These are phyloP conservation scores for Strigops habroptila DNA, from an alignment of 2,113 vertebrate species.

Conservation along the genomic window DNA sequence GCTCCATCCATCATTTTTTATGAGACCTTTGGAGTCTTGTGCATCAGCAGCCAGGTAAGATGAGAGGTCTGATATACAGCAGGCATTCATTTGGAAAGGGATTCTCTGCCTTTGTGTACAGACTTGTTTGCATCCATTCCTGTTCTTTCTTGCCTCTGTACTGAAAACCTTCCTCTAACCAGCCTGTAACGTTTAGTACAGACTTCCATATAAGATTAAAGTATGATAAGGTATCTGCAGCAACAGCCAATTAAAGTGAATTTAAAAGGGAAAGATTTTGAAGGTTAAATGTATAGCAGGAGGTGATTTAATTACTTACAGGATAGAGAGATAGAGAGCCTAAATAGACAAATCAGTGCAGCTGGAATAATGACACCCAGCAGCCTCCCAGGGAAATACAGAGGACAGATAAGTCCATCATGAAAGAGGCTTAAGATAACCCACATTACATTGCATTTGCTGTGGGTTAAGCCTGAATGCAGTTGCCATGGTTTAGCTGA, in stretches of 20 bases:
- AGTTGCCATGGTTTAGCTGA: background rate
- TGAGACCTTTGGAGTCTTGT: background rate
- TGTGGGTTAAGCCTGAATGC: background rate
- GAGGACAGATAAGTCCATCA: background rate
- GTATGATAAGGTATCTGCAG: background rate
- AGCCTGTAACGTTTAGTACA: background rate
- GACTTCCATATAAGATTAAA: background rate
- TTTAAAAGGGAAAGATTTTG: background rate
- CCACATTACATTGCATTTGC: background rate
- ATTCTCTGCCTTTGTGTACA: background rate
- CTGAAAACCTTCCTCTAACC: background rate
- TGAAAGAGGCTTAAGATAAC: constrained; percentile 31
- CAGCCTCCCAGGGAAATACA: background rate
- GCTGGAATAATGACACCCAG: background rate
- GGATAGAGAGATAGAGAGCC: background rate
- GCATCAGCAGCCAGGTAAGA: background rate
- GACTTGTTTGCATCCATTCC: background rate
- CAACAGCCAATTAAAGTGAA: background rate
- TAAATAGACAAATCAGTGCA: background rate
- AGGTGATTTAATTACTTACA: background rate
- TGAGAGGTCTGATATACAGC: background rate
- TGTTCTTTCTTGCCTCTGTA: background rate
- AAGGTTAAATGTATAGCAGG: background rate
- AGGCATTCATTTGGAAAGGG: background rate
- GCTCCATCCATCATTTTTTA: background rate